Evolutionary conservation across 2,888 invertebrate genomes (phyloP).

Genomic region (Oeneis ivallda): DNA sequence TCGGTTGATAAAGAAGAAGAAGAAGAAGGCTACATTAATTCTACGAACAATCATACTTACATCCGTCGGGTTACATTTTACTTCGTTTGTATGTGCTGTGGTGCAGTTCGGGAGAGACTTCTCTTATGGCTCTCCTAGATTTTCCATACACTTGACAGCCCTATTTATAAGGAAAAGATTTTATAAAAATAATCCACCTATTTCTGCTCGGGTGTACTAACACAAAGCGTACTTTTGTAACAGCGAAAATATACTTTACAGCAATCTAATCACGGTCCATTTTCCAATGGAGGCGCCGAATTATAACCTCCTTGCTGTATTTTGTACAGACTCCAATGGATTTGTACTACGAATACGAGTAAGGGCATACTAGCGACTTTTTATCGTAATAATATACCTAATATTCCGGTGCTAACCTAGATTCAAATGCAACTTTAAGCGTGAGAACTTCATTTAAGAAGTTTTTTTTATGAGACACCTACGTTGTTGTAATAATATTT

Average conservation of each 20-base stretch:
- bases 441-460: no score
- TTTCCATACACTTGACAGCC: neutral
- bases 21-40: no score
- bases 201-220: slow-evolving; percentile 8
- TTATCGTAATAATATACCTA: neutral
- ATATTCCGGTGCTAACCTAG: no score
- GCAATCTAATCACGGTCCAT: neutral
- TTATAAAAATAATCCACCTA: slow-evolving; percentile 16
- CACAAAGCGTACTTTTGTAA: neutral
- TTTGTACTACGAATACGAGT: neutral
- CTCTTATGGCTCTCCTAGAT: neutral
- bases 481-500: no score
- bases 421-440: neutral
- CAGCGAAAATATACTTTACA: neutral
- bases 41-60: no score
- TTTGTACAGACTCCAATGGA: slow-evolving; percentile 21
- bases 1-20: no score
- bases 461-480: no score
- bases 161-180: slow-evolving; percentile 13
- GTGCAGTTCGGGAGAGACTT: no score
- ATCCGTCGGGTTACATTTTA: no score
- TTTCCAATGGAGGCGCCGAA: slow-evolving; percentile 3
- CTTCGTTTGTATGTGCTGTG: no score
- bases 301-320: slow-evolving; percentile 17
- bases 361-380: neutral